Base-by-base conservation (phyloP, 64 coral and sea anemone genomes). In the Cladopsammia gracilis region DNA sequence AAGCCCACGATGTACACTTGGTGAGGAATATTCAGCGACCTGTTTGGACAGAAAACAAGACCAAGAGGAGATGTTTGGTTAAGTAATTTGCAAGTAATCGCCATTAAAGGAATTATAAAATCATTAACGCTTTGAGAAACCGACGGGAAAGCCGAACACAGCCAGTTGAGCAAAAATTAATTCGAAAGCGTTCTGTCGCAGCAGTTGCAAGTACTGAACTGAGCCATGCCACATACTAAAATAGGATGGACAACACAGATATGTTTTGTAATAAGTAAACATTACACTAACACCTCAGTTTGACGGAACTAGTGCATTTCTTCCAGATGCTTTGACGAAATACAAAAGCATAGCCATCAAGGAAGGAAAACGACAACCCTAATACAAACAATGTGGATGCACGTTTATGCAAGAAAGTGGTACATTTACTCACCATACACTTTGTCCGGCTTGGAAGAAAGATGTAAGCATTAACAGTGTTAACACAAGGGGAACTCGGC, bases 371-470 rank as follows among this genome's bases (percentile, higher is more conserved):
- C 56, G 58, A 19, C 16, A 62, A 19, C 78, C 34, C 34, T 15
- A 46, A 84, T 13, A 48, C 44, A 49, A 45, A 84, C 61, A 84
- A 67, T n/a, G 16, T 68, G 58, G 61, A 9, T 15, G 19, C 78
- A 18, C 64, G 78, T 8, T 15, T 16, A 42, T 22, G 24, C 10
- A 50, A 68, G 62, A 24, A 10, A 34, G 20, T 83, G 44, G 43
- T 13, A n/a, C 53, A 56, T 6, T 56, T 56, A 76, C 83, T 87
- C 61, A 93, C 91, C 91, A 93, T 51, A 77, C 73, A 58, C 81
- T 73, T 53, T 93, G 91, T 42, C 91, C 91, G 20, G 83, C 83
- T 62, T 93, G 91, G 71, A 93, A 93, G 49, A 78, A 76, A 5
- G 91, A 93, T 13, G 83, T 77, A 8, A 93, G 58, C 5, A 87